phyloP scores from a whole-genome alignment of 1,140 invertebrate species.

The Uloborus diversus region DNA sequence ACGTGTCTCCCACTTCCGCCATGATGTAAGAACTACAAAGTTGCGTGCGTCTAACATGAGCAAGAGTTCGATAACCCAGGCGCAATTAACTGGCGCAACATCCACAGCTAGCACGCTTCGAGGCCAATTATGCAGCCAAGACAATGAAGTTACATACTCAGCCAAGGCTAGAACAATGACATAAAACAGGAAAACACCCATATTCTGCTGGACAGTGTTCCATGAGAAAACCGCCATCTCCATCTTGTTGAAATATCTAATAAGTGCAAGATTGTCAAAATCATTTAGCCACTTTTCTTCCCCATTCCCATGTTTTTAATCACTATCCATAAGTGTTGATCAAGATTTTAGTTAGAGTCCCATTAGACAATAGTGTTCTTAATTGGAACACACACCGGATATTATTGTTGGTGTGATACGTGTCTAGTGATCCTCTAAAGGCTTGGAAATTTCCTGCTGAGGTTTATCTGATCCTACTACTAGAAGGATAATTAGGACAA shows the following conservation, averaged over 20 bases:
- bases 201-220: not conserved
- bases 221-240: not conserved
- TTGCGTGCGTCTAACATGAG: not conserved
- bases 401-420: too few species aligned
- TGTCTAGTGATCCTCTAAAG: too few species aligned
- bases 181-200: not conserved
- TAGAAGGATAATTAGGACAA: too few species aligned
- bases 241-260: not conserved
- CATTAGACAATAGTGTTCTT: too few species aligned
- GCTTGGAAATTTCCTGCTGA: too few species aligned
- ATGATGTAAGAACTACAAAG: conserved; percentile 14
- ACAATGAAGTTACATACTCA: conserved; percentile 22
- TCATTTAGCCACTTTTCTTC: too few species aligned
- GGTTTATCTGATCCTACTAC: too few species aligned
- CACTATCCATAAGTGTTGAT: too few species aligned
- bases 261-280: too few species aligned
- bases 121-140: conserved; percentile 13
- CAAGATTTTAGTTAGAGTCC: too few species aligned
- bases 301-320: too few species aligned
- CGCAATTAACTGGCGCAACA: conserved; percentile 6
- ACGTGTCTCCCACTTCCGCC: conserved; percentile 27
- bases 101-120: conserved; percentile 9
- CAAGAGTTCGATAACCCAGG: conserved; percentile 34
- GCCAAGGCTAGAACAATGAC: conserved; percentile 6
- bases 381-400: too few species aligned